Evolutionary conservation across 2,797 vertebrate species (phyloP).

Genomic region (Xiphorhynchus erythropygius): DNA sequence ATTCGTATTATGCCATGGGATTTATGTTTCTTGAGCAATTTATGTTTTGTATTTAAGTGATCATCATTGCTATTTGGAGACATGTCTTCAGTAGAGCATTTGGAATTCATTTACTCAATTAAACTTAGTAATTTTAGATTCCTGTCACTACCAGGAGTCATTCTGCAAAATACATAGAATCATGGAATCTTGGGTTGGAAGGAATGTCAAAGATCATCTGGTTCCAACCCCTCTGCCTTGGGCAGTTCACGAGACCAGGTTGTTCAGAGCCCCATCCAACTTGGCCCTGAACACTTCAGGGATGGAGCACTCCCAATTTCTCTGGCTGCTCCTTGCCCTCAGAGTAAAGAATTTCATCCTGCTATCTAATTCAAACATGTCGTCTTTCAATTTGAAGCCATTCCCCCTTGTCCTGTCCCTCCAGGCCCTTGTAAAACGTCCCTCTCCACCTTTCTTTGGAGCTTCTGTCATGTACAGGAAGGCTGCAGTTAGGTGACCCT

Average conservation of each 20-base stretch:
- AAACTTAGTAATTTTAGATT: background rate
- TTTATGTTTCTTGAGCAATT: background rate
- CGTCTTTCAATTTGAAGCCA: background rate
- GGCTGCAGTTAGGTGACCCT: background rate
- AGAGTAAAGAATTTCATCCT: background rate
- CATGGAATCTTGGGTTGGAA: background rate
- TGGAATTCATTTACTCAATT: background rate
- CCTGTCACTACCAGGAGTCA: background rate
- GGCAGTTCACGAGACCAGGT: background rate
- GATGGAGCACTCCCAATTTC: background rate
- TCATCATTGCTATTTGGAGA: background rate
- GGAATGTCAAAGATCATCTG: background rate
- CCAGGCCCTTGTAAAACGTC: background rate
- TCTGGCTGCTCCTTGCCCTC: background rate
- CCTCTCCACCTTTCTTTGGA: background rate
- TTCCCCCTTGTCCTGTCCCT: background rate
- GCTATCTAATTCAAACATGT: background rate
- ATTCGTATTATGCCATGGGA: background rate
- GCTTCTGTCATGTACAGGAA: background rate
- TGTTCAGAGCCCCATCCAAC: background rate
- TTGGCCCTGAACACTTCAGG: background rate
- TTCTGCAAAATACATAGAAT: background rate
- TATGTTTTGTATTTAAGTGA: background rate
- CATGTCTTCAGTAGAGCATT: background rate
- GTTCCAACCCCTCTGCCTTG: background rate